Base-by-base conservation (phyloP, 2,113 vertebrate genomes). In the Peucedramus taeniatus region DNA sequence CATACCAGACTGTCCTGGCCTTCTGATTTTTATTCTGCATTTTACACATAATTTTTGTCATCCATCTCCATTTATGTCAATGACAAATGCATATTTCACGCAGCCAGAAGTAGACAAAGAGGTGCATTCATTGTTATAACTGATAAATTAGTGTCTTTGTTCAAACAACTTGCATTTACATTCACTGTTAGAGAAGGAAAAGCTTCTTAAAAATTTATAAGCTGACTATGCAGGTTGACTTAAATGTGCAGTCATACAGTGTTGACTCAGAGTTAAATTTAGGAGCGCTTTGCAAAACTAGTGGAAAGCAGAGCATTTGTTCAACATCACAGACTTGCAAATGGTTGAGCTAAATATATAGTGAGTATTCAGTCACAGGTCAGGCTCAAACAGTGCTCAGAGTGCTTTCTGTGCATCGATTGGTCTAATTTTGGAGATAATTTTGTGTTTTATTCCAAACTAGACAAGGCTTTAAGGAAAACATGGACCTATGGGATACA, bases 261-360 rank as follows among this genome's bases (percentile, higher is more conserved):
- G 96, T 97, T 96, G 93, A 93, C 92, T 97, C 94, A 95, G 83
- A 96, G 94, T 93, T 97, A 97, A 96, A 96, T 96, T 97, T 97
- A 97, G 96, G 83, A 81, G 45, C 57, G 61, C 89, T 97, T 95
- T 94, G 74, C 79, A 94, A 94, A 96, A 95, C 90, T 84, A 31
- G 93, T 84, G 79, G 84, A 96, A 96, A 95, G 87, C 60, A 88
- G 94, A 97, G 60, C 78, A 3, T 90, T 97, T 94, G 65, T 91
- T 97, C 56, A 15, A 94, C 94, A 96, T 95, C 89, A 88, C 76
- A 85, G 81, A 39, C 77, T 96, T 86, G 82, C 80, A 96, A 95
- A 93, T 93, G 80, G 71, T 64, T 82, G 90, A 95, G 95, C 93
- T 96, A 96, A 97, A 97, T 97, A 94, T 95, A 93, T 56, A 61